Base-by-base conservation (phyloP, 2,888 invertebrate species). In the Agrochola macilenta region DNA sequence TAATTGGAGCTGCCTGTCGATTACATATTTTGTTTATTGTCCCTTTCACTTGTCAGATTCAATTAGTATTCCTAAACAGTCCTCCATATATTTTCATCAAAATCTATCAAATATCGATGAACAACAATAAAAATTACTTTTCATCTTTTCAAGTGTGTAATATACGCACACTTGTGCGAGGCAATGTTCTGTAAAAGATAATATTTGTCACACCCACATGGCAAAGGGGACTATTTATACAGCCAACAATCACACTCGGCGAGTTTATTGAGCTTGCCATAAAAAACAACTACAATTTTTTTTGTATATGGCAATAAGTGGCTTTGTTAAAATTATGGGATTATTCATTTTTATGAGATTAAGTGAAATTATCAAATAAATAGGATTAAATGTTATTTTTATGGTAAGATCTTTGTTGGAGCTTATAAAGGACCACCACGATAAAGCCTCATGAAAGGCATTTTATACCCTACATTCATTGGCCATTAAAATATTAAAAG, bases 191-290 rank as follows among this genome's bases (percentile, higher is more conserved):
- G 84, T 84, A 74, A 89, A 75, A 81, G 57, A 90, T 89, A 68
- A 74, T 72, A 81, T 91, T 91, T 78, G 91, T 79, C 80, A 89
- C 92, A 89, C 89, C 79, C 90, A 90, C 84, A 84, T 89, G 88
- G 73, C 69, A 79, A 76, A 84, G 81, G 87, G 83, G 87, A 49
- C 71, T 73, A 61, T 79, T 79, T 74, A 87, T 69, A 74, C 64
- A 65, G 65, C 80, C 63, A 72, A 84, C 74, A 79, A 75, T 75
- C 71, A 84, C 66, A 35, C 81, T 70, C 63, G 30, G 63, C 12
- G 54, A 75, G 43, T 78, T 86, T 83, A 83, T 75, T 70, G n/a
- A 23, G 35, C 26, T 63, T 61, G 72, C 23, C 17, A 71, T 87
- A 72, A 78, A 79, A 70, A 72, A 66, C 57, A 58, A 7, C 7